Percentiles rank a stretch among this genome's conserved stretches.
Conservation (phyloP, 2,113 vertebrate species). For the Phylloscopus trochiloides region DNA sequence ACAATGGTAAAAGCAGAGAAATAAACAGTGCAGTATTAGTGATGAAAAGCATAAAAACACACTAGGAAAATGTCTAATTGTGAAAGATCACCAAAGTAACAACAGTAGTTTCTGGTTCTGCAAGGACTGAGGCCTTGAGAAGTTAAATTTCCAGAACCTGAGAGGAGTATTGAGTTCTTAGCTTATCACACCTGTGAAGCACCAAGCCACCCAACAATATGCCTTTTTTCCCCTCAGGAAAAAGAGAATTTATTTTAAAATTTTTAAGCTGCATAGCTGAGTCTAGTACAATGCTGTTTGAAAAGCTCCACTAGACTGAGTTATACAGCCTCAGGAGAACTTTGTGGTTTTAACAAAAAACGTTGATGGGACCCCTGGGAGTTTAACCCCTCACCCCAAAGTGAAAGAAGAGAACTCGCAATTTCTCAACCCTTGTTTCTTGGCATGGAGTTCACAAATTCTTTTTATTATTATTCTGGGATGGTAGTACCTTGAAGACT, state of each 20-base stretch:
- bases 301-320: neutral
- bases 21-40: neutral
- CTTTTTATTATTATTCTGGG: neutral
- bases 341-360: neutral
- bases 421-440: neutral
- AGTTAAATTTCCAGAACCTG: neutral
- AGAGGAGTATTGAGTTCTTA: neutral
- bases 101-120: neutral
- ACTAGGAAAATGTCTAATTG: neutral
- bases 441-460: neutral
- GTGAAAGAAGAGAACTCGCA: neutral
- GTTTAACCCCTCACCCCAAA: fast-evolving
- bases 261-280: neutral
- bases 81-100: neutral
- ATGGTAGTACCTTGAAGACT: neutral
- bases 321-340: neutral
- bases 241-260: neutral
- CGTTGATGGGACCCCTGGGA: neutral
- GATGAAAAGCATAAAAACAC: neutral
- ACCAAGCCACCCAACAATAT: neutral
- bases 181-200: neutral
- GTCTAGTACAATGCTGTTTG: neutral
- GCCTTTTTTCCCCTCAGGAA: neutral
- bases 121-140: neutral
- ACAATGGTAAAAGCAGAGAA: neutral